These are phyloP conservation scores for Limulus polyphemus DNA, from an alignment of 2,888 invertebrate genomes.

Conservation along the genomic window DNA sequence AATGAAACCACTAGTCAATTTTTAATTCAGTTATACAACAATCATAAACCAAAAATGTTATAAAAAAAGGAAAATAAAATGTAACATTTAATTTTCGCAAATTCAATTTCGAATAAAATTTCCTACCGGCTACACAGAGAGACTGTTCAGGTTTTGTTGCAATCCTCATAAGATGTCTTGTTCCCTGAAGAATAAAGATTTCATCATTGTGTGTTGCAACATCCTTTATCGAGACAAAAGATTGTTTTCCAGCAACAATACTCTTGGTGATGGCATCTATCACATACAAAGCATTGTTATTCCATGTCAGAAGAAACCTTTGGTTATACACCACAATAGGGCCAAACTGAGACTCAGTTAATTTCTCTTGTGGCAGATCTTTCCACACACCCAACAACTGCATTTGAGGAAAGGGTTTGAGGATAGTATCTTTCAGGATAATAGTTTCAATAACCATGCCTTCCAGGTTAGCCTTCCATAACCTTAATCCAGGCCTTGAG, in stretches of 20 bases:
- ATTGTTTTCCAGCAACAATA: slow-evolving; percentile 51
- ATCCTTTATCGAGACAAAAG: slow-evolving; percentile 39
- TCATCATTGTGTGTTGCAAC: slow-evolving; percentile 38
- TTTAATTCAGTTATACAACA: too few relatives aligned
- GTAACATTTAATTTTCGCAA: too few relatives aligned
- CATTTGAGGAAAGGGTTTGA: slow-evolving; percentile 28
- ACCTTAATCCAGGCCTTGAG: slow-evolving; percentile 64
- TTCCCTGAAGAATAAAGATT: slow-evolving; percentile 68
- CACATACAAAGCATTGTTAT: slow-evolving; percentile 55
- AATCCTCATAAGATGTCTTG: slow-evolving; percentile 62
- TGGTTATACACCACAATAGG: slow-evolving; percentile 53
- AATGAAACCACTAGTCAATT: too few relatives aligned
- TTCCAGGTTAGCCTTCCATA: slow-evolving; percentile 63
- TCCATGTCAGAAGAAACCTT: slow-evolving; percentile 59
- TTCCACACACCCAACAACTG: too few relatives aligned
- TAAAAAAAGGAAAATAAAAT: too few relatives aligned
- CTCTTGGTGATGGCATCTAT: slow-evolving; percentile 56
- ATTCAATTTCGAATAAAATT: not conserved
- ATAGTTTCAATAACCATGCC: slow-evolving; percentile 74
- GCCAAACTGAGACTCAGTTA: slow-evolving; percentile 50
- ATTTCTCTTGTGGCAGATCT: slow-evolving; percentile 1
- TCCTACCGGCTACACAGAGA: slow-evolving; percentile 3
- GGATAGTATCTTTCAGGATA: slow-evolving; percentile 54
- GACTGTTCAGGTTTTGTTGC: slow-evolving; percentile 53
- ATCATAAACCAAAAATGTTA: too few relatives aligned